Evolutionary conservation across 2,113 vertebrate genomes (phyloP).

Genomic region (Pleuronectes platessa): DNA sequence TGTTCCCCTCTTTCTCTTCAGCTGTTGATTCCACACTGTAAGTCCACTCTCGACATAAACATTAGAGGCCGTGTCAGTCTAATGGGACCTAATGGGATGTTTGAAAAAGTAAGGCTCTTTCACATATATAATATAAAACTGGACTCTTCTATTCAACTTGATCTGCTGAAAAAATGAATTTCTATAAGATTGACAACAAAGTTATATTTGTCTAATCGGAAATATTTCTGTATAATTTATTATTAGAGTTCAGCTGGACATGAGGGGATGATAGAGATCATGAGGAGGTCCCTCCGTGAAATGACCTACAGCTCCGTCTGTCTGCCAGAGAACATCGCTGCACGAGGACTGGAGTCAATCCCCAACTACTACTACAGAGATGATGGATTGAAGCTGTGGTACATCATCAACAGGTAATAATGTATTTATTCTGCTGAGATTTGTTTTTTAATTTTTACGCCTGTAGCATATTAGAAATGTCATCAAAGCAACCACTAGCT

Average conservation of each 20-base stretch:
- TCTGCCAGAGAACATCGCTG: slow-evolving; percentile 65
- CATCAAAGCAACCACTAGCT: too few relatives aligned
- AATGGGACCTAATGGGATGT: slow-evolving; percentile 18
- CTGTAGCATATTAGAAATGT: too few relatives aligned
- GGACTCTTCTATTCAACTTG: neutral
- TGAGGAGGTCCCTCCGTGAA: slow-evolving; percentile 29
- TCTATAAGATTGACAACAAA: neutral
- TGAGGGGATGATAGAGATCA: slow-evolving; percentile 40
- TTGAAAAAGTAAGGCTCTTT: slow-evolving; percentile 1
- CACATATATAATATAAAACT: neutral
- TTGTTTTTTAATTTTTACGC: too few relatives aligned
- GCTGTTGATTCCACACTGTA: slow-evolving; percentile 53
- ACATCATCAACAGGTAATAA: slow-evolving; percentile 47
- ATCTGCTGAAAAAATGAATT: neutral
- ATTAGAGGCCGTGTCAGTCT: accelerated
- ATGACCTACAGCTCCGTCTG: slow-evolving; percentile 66
- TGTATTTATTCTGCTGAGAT: too few relatives aligned
- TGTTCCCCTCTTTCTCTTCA: neutral
- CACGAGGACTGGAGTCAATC: slow-evolving; percentile 55
- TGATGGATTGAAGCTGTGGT: slow-evolving; percentile 67
- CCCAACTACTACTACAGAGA: slow-evolving; percentile 72
- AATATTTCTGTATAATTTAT: neutral
- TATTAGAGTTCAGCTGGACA: slow-evolving; percentile 51
- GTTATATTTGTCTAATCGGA: neutral
- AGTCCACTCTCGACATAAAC: slow-evolving; percentile 33